Conservation (phyloP, 2,888 invertebrate genomes). For the Lasioglossum figueresi region DNA sequence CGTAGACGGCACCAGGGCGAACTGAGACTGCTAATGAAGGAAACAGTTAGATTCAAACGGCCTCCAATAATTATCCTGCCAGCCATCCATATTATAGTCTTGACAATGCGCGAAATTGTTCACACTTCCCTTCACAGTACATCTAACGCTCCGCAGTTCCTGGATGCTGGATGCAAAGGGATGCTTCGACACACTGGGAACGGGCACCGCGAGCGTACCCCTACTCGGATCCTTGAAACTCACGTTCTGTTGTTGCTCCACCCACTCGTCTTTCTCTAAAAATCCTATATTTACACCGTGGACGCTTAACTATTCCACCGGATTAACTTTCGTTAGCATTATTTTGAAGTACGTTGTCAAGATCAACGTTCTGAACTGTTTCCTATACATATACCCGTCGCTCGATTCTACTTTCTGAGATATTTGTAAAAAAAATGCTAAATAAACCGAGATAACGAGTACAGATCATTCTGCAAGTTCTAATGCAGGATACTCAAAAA, state of each 20-base stretch:
- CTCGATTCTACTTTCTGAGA: too few relatives aligned
- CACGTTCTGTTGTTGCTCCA: conserved; percentile 8
- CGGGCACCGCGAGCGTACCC: conserved; percentile 10
- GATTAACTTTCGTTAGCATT: not conserved
- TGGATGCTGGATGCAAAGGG: conserved; percentile 67
- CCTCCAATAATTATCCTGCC: conserved; percentile 83
- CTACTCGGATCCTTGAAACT: conserved; percentile 33
- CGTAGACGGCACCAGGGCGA: conserved; percentile 72
- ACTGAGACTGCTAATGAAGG: conserved; percentile 84
- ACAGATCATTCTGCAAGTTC: too few relatives aligned
- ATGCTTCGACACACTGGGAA: conserved; percentile 44
- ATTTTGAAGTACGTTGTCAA: too few relatives aligned
- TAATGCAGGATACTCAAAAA: too few relatives aligned
- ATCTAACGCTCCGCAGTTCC: conserved; percentile 76
- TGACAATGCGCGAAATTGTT: conserved; percentile 84
- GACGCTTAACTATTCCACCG: not conserved
- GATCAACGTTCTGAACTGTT: too few relatives aligned
- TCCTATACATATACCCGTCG: too few relatives aligned
- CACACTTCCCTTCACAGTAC: conserved; percentile 83
- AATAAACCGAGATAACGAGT: too few relatives aligned
- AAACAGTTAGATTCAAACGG: conserved; percentile 84
- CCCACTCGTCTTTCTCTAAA: not conserved
- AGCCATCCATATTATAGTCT: conserved; percentile 81
- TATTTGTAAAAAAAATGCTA: too few relatives aligned
- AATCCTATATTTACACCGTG: not conserved